Evolutionary conservation across 2,797 vertebrate genomes (phyloP), one percentile per base, ranked within the genome.

Genomic region (Aphelocoma californica): DNA sequence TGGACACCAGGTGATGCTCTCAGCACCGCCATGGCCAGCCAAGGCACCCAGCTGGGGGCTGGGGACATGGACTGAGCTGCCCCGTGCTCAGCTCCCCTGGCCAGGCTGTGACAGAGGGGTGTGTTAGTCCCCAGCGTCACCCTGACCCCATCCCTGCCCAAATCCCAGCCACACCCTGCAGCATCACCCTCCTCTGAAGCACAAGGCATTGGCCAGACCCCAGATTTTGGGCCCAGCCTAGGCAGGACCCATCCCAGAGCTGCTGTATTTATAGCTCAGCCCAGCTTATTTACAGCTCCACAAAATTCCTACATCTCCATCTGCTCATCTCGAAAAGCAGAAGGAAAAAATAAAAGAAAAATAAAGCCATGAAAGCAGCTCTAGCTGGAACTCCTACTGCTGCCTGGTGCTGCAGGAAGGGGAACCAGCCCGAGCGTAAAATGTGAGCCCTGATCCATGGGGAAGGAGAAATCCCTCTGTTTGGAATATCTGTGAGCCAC

Each of bases 241-340:
- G 38, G n/a, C n/a, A 44, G 50, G 29, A 45, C 16, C 10, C 4
- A 2, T 25, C 85, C 81, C 9, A 0, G 67, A 79, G 36, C 32
- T 2, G 2, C 26, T 1, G 1, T 42, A 74, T 88, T 91, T 89
- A 91, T 61, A 93, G 80, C 64, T 92, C 72, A 67, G 86, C 65
- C 34, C 9, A 0, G 31, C 38, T 60, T 26, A 34, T 60, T 87
- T 34, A 51, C 36, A 62, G 77, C 65, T 62, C 79, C 1, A 0
- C 48, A 28, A 74, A 71, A 71, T 88, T 48, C 86, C 89, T 61
- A 6, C 42, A 1, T 24, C 48, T 65, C 91, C 91, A 70, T 86
- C 92, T 95, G 86, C 72, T 95, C 82, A 10, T 61, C 72, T 62
- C 14, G 0, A 58, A 86, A 94, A 90, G 70, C 50, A 93, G 66